These are phyloP conservation scores for Pelochelys cantorii DNA, from an alignment of 2,797 vertebrate species.

Conservation along the genomic window DNA sequence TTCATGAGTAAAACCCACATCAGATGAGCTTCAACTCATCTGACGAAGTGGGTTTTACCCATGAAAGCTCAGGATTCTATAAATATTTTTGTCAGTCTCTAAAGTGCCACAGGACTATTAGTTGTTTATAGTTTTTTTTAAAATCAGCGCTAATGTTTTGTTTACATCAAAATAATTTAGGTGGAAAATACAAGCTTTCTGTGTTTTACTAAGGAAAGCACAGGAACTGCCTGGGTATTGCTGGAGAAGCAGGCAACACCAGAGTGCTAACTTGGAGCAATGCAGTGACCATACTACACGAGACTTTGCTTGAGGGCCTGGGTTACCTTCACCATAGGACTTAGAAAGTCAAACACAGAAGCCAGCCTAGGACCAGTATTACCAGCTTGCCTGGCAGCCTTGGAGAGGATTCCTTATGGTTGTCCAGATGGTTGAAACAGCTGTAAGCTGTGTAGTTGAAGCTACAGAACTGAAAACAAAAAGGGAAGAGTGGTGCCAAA, in stretches of 20 bases:
- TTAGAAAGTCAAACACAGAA: not conserved
- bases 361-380: not conserved
- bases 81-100: too few relatives aligned
- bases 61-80: too few relatives aligned
- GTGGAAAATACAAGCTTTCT: not conserved
- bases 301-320: not conserved
- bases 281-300: not conserved
- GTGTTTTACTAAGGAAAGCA: not conserved
- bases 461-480: conserved; percentile 35
- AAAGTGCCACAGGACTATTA: too few relatives aligned
- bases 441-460: conserved; percentile 1
- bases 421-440: conserved; percentile 3
- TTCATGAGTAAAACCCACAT: too few relatives aligned
- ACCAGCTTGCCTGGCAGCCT: not conserved
- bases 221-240: not conserved
- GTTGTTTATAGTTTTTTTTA: too few relatives aligned
- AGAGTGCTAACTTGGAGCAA: not conserved
- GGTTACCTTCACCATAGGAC: too few relatives aligned
- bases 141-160: too few relatives aligned
- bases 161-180: too few relatives aligned
- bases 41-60: too few relatives aligned
- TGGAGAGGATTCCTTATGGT: too few relatives aligned
- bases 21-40: too few relatives aligned
- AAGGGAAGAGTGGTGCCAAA: not conserved
- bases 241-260: not conserved